Conservation (phyloP, 2,113 vertebrate genomes). For the Cariama cristata region DNA sequence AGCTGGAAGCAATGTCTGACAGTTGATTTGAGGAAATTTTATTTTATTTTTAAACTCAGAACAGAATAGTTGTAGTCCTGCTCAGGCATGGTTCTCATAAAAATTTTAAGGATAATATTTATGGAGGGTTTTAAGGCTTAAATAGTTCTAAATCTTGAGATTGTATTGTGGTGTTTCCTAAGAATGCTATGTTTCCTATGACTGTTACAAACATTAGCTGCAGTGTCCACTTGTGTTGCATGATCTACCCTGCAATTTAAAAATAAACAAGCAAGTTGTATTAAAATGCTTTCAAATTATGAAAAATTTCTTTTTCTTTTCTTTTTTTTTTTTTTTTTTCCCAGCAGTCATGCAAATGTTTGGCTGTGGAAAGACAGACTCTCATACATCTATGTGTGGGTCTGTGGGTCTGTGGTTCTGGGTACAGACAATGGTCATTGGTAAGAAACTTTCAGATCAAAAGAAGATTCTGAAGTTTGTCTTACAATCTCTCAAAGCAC, state of each 20-base stretch:
- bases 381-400: not conserved
- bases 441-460: not conserved
- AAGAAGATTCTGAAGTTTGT: not conserved
- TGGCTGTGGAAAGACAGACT: not conserved
- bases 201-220: not conserved
- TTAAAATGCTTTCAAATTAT: not conserved
- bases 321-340: fast-evolving
- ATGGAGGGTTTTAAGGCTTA: not conserved
- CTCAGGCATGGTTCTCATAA: not conserved
- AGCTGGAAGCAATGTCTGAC: constrained; percentile 65
- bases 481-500: not conserved
- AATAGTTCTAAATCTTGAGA: not conserved
- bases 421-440: not conserved
- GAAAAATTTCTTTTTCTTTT: fast-evolving
- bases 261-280: not conserved
- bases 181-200: not conserved
- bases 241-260: not conserved
- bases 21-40: constrained; percentile 64
- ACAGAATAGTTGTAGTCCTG: constrained; percentile 20
- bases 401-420: not conserved
- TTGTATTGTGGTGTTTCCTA: not conserved
- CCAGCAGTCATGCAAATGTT: not conserved
- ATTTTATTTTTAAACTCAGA: constrained; percentile 63
- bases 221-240: not conserved
- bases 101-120: constrained; percentile 12